Evolutionary conservation across 2,797 vertebrate genomes (phyloP).

Genomic region (Sebastiscus tertius): DNA sequence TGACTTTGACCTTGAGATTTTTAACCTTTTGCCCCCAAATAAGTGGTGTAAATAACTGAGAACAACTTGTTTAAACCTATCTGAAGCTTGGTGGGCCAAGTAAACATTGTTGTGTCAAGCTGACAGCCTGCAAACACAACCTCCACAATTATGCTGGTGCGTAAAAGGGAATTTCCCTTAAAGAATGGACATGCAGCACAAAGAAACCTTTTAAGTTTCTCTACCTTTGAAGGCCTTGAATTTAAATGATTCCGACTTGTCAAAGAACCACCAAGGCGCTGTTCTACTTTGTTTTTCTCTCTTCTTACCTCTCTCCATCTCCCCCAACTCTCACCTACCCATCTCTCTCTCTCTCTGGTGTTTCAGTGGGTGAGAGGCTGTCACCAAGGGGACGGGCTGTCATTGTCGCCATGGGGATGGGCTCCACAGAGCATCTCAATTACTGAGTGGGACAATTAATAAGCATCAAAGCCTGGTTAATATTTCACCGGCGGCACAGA

Average conservation of each 20-base stretch:
- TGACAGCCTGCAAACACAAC: neutral
- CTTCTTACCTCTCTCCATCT: neutral
- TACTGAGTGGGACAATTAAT: constrained; percentile 80
- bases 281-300: neutral
- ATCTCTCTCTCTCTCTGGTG: constrained; percentile 37
- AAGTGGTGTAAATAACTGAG: neutral
- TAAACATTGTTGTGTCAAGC: neutral
- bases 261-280: neutral
- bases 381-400: constrained; percentile 74
- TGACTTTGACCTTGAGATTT: neutral
- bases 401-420: constrained; percentile 76
- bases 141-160: neutral
- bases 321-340: constrained; percentile 29
- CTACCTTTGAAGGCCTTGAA: constrained; percentile 2
- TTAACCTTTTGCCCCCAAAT: neutral
- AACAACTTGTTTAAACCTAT: constrained; percentile 13
- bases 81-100: neutral
- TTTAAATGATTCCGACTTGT: constrained; percentile 20
- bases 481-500: constrained; percentile 70
- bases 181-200: neutral
- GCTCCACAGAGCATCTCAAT: constrained; percentile 76
- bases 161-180: constrained; percentile 23
- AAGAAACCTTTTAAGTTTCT: neutral
- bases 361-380: constrained; percentile 70
- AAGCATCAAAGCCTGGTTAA: constrained; percentile 83